A percentile compares a stretch with the other conserved stretches of the same genome.
Conservation (phyloP, 2,113 vertebrate genomes). For the Castor canadensis region DNA sequence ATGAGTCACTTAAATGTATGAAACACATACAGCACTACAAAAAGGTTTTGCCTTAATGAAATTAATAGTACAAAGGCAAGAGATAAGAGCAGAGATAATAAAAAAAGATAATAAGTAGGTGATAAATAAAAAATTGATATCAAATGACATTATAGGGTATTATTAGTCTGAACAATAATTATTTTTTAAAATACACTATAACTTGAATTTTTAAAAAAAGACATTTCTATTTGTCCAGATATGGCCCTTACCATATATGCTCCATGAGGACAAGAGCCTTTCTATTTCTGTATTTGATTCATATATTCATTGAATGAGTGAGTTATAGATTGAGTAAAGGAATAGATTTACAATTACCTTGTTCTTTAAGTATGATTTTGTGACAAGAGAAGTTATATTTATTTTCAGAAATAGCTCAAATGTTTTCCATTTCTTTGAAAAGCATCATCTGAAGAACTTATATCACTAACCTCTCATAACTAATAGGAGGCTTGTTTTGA, state of each 20-base stretch:
- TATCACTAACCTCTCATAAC: neutral
- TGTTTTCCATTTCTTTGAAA: neutral
- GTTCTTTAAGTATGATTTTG: neutral
- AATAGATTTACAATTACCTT: neutral
- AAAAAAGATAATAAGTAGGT: neutral
- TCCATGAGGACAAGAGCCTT: neutral
- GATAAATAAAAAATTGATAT: neutral
- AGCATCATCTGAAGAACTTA: neutral
- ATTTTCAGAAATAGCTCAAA: neutral
- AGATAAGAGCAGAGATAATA: too few species aligned
- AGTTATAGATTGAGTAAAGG: neutral
- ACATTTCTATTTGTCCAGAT: neutral
- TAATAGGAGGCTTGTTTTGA: neutral
- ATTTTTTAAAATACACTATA: neutral
- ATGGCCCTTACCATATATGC: neutral
- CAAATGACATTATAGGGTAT: neutral
- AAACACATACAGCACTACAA: neutral
- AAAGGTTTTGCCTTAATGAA: neutral
- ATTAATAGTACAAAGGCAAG: neutral
- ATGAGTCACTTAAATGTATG: neutral
- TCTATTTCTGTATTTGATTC: neutral
- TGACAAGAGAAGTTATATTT: neutral
- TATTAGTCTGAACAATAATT: neutral
- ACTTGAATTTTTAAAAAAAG: neutral
- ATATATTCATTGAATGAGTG: neutral